Base-by-base conservation (phyloP, 2,888 invertebrate species). In the Drosophila barbarae region DNA sequence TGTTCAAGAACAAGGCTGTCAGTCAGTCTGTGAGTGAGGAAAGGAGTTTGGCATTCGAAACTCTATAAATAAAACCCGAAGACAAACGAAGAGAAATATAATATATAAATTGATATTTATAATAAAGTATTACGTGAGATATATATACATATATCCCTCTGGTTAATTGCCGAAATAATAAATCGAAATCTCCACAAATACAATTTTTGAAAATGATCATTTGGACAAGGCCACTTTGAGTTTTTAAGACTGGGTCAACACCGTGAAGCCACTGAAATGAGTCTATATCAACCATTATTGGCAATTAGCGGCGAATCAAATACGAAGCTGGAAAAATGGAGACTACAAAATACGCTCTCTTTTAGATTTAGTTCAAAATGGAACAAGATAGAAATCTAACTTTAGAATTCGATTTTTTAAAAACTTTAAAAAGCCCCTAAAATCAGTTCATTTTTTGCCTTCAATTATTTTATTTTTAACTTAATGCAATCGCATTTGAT, bases 1-100 rank as follows among this genome's bases (percentile, higher is more conserved):
- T 51, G 51, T 13, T 55, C 52, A 21, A n/a, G 52, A 52, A 52
- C 55, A 36, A 55, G 55, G 55, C 44, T 36, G 23, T 15, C 34
- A 13, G 6, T 3, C 12, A 7, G 23, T 8, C 34, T n/a, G 35
- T 12, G 2, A 18, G 13, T 2, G 30, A 13, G 30, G 46, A 47
- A 32, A 47, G 35, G 28, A 36, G 53, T 26, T 21, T 52, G 55
- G n/a, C 55, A 28, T 21, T 55, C 26, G 5, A 50, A 51, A 49
- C 34, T 50, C 52, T 32, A 5, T 2, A 26, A 32, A 54, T 21
- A 21, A 18, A 18, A 30, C 18, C n/a, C 12, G 10, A 44, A 26
- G 26, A 1, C 9, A 26, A 44, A 3, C 28, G 10, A 6, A 44
- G 6, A 39, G 13, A 1, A n/a, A n/a, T n/a, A n/a, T n/a, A n/a